These are phyloP conservation scores for Acanthurus tractus DNA, from an alignment of 2,797 vertebrate species.

Conservation along the genomic window DNA sequence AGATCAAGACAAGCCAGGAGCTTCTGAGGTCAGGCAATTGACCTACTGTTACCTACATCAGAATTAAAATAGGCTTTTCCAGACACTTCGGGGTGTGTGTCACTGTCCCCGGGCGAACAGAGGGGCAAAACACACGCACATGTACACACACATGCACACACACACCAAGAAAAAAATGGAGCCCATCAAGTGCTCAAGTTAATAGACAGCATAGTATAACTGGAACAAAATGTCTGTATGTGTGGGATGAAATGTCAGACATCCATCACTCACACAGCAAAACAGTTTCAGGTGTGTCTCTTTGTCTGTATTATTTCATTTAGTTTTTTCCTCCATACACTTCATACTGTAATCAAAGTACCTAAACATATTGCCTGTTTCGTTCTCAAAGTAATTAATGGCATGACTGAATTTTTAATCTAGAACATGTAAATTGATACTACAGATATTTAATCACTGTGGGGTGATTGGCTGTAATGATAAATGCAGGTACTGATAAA, in stretches of 20 bases:
- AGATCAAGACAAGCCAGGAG: background rate
- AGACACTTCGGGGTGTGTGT: background rate
- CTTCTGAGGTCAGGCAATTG: background rate
- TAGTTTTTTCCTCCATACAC: too few species aligned
- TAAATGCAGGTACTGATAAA: background rate
- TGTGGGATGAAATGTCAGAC: too few species aligned
- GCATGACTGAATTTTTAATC: background rate
- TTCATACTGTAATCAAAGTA: too few species aligned
- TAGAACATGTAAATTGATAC: background rate
- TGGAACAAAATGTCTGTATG: too few species aligned
- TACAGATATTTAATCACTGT: background rate
- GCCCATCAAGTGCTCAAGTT: too few species aligned
- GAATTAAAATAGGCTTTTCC: slow-evolving; percentile 2
- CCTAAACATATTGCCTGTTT: too few species aligned
- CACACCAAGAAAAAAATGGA: too few species aligned
- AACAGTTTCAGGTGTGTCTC: too few species aligned
- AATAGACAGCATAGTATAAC: too few species aligned
- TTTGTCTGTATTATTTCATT: too few species aligned
- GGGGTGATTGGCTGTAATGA: background rate
- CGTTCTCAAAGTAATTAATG: background rate
- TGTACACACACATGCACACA: too few species aligned
- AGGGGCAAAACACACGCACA: background rate
- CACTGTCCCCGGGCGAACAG: background rate
- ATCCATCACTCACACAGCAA: too few species aligned
- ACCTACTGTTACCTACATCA: background rate